Percentiles rank a stretch among this genome's conserved stretches.
phyloP scores from a whole-genome alignment of 2,113 vertebrate species.

The zebrafish (Danio rerio) region DNA sequence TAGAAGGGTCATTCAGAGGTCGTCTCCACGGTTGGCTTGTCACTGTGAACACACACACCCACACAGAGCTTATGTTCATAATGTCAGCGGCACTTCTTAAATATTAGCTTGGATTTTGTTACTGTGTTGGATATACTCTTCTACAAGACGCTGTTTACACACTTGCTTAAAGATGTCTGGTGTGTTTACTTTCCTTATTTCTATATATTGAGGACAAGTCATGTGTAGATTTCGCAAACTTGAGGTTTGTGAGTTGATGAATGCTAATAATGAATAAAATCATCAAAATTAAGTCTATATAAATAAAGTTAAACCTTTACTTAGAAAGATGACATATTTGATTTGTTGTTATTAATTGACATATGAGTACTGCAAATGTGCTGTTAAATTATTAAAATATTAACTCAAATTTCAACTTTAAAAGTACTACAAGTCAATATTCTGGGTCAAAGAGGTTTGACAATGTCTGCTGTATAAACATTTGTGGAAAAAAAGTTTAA shows the following conservation, averaged over 20 bases:
- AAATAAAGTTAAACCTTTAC: neutral
- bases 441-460: neutral
- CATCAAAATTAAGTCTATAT: neutral
- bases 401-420: neutral
- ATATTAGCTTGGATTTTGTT: constrained; percentile 26
- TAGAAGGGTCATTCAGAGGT: constrained; percentile 70
- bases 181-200: neutral
- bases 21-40: constrained; percentile 63
- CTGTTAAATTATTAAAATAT: neutral
- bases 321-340: too few relatives aligned
- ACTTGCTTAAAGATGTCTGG: neutral
- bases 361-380: neutral
- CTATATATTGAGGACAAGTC: neutral
- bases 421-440: neutral
- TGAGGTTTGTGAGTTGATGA: neutral
- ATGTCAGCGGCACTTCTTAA: neutral
- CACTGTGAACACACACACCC: constrained; percentile 57
- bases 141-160: neutral
- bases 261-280: neutral
- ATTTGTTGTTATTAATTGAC: too few relatives aligned
- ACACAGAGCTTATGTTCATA: constrained; percentile 5
- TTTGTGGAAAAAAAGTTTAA: too few relatives aligned
- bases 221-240: neutral
- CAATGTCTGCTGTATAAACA: neutral
- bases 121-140: neutral